A percentile compares a stretch with the other conserved stretches of the same genome.
phyloP scores from a whole-genome alignment of 2,113 vertebrate genomes.

The Laterallus jamaicensis region DNA sequence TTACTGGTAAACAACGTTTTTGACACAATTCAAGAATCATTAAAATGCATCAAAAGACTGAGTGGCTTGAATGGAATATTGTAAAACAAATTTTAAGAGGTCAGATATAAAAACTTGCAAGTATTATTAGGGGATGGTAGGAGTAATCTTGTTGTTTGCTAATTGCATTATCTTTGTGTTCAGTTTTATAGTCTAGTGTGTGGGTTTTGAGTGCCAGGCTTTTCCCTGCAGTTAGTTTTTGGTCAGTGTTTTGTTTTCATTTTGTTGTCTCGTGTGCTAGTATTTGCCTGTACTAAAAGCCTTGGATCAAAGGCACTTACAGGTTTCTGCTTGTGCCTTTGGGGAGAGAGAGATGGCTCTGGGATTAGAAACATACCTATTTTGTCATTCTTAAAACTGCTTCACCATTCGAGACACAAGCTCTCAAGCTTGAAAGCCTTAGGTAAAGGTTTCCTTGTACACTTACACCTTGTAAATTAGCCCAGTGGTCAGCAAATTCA shows the following conservation, averaged over 20 bases:
- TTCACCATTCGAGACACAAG: neutral
- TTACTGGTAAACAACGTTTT: neutral
- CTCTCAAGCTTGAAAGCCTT: neutral
- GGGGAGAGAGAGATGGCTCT: neutral
- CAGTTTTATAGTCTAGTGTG: neutral
- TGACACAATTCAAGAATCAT: neutral
- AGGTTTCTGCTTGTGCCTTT: neutral
- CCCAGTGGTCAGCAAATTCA: fast-evolving
- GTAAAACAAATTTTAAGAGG: neutral
- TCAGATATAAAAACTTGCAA: neutral
- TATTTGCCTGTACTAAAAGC: neutral
- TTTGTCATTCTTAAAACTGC: neutral
- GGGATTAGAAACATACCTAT: neutral
- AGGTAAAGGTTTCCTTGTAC: neutral
- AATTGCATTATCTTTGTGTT: neutral
- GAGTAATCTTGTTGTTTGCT: neutral
- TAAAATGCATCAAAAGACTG: neutral
- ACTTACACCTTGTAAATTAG: neutral
- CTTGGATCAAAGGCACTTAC: neutral
- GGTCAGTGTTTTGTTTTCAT: neutral
- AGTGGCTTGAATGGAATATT: neutral
- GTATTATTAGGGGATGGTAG: neutral
- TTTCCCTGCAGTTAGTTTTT: neutral
- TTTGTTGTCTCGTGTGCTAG: neutral
- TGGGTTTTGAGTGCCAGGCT: neutral